A percentile compares a stretch with the other conserved stretches of the same genome.
Evolutionary conservation across 2,113 vertebrate genomes (phyloP).

Genomic region (Lota lota): DNA sequence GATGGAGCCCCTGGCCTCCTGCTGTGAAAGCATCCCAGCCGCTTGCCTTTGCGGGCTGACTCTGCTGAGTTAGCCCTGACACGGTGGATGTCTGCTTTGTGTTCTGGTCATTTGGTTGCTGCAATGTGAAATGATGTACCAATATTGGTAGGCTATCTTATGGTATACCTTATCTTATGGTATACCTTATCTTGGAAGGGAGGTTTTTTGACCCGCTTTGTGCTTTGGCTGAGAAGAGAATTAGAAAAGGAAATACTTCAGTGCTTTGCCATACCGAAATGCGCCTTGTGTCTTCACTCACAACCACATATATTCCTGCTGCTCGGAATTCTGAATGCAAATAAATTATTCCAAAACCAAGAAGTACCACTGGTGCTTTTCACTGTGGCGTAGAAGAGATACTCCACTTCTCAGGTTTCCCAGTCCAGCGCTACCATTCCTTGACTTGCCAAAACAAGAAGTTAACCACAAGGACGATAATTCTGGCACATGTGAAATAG

Average conservation of each 20-base stretch:
- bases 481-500: slow-evolving; percentile 60
- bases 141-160: slow-evolving; percentile 20
- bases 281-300: too few species aligned
- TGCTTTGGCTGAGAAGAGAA: slow-evolving; percentile 38
- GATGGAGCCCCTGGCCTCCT: slow-evolving; percentile 45
- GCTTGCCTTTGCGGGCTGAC: slow-evolving; percentile 45
- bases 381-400: slow-evolving; percentile 10
- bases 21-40: slow-evolving; percentile 24
- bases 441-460: slow-evolving; percentile 38
- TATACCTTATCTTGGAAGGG: slow-evolving; percentile 2
- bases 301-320: slow-evolving; percentile 10
- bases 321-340: not conserved
- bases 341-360: not conserved
- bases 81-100: slow-evolving; percentile 19
- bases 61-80: slow-evolving; percentile 45
- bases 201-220: slow-evolving; percentile 16
- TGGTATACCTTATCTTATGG: slow-evolving; percentile 39
- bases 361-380: not conserved
- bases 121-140: too few species aligned
- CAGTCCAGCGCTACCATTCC: slow-evolving; percentile 33
- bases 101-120: not conserved
- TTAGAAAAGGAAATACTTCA: slow-evolving; percentile 37
- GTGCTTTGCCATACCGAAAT: not conserved
- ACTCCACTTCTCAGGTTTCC: slow-evolving; percentile 47
- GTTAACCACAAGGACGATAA: slow-evolving; percentile 58